Evolutionary conservation across 2,797 vertebrate species (phyloP).

Genomic region (Carduelis carduelis): DNA sequence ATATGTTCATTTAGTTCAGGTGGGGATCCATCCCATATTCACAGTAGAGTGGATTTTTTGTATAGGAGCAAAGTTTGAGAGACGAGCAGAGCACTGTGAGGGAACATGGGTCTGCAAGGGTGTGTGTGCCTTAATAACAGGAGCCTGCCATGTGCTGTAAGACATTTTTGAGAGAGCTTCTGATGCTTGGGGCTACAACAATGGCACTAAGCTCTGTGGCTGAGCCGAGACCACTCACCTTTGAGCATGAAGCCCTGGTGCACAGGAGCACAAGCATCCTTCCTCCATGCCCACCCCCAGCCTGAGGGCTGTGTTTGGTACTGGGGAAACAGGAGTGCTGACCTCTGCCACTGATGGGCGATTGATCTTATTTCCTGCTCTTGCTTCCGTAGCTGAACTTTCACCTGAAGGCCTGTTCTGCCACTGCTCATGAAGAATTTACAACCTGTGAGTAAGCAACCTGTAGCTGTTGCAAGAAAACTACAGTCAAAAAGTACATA

Average conservation of each 20-base stretch:
- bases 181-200: rapidly evolving
- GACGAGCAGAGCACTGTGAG: background rate
- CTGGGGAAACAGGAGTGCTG: background rate
- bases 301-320: background rate
- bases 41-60: background rate
- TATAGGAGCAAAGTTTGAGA: background rate
- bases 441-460: background rate
- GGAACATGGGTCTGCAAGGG: background rate
- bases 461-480: background rate
- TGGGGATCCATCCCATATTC: background rate
- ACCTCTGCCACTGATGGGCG: background rate
- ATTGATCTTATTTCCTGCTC: background rate
- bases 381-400: background rate
- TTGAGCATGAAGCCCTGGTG: background rate
- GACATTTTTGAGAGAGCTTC: rapidly evolving
- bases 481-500: background rate
- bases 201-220: background rate
- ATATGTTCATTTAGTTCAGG: background rate
- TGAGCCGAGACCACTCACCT: background rate
- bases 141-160: rapidly evolving
- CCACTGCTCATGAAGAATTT: background rate
- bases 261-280: background rate
- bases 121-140: background rate
- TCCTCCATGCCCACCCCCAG: background rate
- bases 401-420: background rate